Base-by-base conservation (phyloP, 92 coral and sea anemone genomes). In the Palythoa grandiflora region DNA sequence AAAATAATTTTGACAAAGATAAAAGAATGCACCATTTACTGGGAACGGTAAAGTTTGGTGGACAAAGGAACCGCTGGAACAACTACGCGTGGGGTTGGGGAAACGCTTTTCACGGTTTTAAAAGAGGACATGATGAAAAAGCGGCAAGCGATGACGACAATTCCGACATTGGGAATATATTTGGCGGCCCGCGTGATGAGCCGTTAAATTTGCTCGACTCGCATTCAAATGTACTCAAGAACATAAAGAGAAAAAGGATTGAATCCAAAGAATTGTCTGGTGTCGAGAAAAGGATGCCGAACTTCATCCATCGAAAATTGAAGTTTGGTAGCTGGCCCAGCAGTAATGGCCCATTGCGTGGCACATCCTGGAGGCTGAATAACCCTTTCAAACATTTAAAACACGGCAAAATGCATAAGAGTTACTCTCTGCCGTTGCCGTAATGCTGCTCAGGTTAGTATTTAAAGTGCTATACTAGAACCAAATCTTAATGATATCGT, bases 1-100 rank as follows among this genome's bases (percentile, higher is more conserved):
- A 40, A 12, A 39, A 66, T 2, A 13, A 80, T 16, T 61, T 6
- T 10, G 54, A 57, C 19, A 65, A 20, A 47, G 75, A 47, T 38
- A 81, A 81, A 61, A 81, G 86, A 68, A 71, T 35, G 35, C 86
- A 81, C 40, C 86, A 71, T 38, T 50, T 81, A 19, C 66, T 65
- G 11, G 86, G 86, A 35, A 66, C 28, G 0, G 48, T 81, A 3
- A 68, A 47, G 60, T 68, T 81, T 20, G 86, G 85, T 65, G 86
- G 63, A 44, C 76, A 48, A 3, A 44, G 19, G 14, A 47, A 63
- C 14, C 61, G 16, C 5, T 65, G 59, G 44, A n/a, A 28, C 53
- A 71, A 52, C 28, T 65, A 51, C 10, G 52, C 86, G 3, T 68
- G 86, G 76, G 66, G 65, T 8, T 47, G 86, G 75, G 44, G 57